These are phyloP conservation scores for Solea solea DNA, from an alignment of 2,113 vertebrate genomes.

Conservation along the genomic window DNA sequence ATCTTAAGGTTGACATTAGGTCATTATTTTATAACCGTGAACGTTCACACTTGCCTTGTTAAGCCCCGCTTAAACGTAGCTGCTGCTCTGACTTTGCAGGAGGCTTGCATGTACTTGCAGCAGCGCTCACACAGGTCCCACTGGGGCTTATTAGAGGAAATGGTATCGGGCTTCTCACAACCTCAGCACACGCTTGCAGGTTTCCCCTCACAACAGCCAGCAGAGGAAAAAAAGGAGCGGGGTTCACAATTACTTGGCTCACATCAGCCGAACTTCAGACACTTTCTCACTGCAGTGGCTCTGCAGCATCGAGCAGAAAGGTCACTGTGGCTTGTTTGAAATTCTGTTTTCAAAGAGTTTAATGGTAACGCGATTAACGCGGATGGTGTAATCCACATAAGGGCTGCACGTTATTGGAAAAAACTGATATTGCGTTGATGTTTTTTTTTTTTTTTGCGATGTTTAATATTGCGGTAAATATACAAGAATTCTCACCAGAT, in stretches of 20 bases:
- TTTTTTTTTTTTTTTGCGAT: no score
- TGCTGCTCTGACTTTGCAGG: slow-evolving; percentile 75
- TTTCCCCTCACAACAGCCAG: slow-evolving; percentile 58
- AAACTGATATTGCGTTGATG: no score
- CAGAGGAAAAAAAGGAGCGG: slow-evolving; percentile 41
- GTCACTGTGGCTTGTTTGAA: slow-evolving; percentile 53
- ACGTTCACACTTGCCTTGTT: slow-evolving; percentile 70
- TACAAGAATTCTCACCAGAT: no score
- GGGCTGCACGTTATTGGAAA: no score
- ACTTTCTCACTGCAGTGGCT: slow-evolving; percentile 49
- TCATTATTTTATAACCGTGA: slow-evolving; percentile 63
- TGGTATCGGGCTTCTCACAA: slow-evolving; percentile 63
- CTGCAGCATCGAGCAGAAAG: slow-evolving; percentile 59
- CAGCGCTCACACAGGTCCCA: slow-evolving; percentile 78
- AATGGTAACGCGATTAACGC: slow-evolving; percentile 7
- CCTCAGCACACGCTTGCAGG: slow-evolving; percentile 55
- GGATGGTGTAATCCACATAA: not conserved
- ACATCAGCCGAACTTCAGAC: slow-evolving; percentile 59
- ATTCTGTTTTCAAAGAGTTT: slow-evolving; percentile 48
- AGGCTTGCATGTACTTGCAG: slow-evolving; percentile 77
- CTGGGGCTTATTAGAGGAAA: slow-evolving; percentile 86
- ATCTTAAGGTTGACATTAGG: slow-evolving; percentile 39
- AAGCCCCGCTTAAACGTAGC: slow-evolving; percentile 48
- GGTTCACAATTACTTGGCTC: slow-evolving; percentile 65
- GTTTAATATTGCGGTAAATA: no score